Percentiles rank a stretch among this genome's conserved stretches.
Conservation (phyloP, 2,797 vertebrate genomes). For the Fratercula arctica region DNA sequence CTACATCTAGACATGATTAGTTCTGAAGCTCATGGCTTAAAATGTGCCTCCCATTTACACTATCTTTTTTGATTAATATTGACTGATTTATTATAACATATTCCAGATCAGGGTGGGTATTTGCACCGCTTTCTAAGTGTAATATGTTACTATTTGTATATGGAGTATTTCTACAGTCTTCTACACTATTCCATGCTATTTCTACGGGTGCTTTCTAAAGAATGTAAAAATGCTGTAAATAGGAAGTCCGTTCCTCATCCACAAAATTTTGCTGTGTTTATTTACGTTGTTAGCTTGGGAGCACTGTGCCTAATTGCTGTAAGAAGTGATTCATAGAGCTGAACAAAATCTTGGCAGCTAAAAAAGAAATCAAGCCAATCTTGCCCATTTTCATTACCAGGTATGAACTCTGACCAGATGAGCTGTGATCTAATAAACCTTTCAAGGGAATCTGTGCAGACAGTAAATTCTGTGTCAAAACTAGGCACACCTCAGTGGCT, state of each 20-base stretch:
- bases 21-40: background rate
- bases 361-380: background rate
- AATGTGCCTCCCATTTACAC: background rate
- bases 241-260: background rate
- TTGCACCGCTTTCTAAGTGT: background rate
- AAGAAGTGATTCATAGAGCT: background rate
- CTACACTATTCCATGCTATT: rapidly evolving
- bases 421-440: background rate
- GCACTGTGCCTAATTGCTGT: background rate
- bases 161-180: background rate
- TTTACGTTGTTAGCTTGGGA: background rate
- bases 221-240: background rate
- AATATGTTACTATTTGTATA: background rate
- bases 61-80: background rate
- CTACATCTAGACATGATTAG: background rate
- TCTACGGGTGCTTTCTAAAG: background rate
- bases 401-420: background rate
- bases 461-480: background rate
- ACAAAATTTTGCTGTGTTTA: background rate
- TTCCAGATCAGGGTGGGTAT: background rate
- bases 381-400: background rate
- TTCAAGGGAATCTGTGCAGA: background rate
- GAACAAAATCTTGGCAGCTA: background rate
- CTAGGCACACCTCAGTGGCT: rapidly evolving
- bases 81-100: background rate